phyloP scores from a whole-genome alignment of 2,888 invertebrate genomes.

The Pherbina coryleti region DNA sequence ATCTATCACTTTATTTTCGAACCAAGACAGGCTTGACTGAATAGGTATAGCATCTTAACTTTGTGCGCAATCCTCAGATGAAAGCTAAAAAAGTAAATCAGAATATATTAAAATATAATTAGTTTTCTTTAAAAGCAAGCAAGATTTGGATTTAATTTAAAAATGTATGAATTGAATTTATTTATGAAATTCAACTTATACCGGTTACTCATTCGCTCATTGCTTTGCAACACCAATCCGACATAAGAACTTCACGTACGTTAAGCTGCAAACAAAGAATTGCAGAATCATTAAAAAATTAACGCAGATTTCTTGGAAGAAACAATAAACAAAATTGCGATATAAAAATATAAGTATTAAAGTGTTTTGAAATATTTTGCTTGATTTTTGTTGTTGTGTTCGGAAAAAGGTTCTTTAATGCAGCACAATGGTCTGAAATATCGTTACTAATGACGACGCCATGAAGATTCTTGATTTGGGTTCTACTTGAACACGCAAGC shows the following conservation, averaged over 20 bases:
- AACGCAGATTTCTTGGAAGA: constrained; percentile 24
- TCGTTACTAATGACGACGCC: constrained; percentile 21
- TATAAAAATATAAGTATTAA: constrained; percentile 2
- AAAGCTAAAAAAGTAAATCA: no score
- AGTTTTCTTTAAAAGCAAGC: no score
- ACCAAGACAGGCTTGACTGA: no score
- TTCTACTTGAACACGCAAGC: constrained; percentile 9
- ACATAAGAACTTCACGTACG: background rate
- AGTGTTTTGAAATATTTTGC: constrained; percentile 1
- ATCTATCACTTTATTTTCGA: no score
- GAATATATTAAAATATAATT: no score
- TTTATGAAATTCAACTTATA: no score
- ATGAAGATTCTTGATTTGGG: constrained; percentile 17
- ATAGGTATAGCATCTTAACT: no score
- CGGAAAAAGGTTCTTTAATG: background rate
- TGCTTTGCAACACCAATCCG: background rate
- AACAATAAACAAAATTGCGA: constrained; percentile 26
- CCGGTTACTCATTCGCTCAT: background rate
- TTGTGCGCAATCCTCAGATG: no score
- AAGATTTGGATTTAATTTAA: no score
- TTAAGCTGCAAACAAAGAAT: constrained; percentile 19
- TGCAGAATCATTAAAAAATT: constrained; percentile 36
- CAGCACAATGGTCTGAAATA: constrained; percentile 14
- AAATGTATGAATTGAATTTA: no score
- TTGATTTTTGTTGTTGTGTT: background rate